These are phyloP conservation scores for Zygothrica quintamaculata DNA, from an alignment of 2,888 invertebrate genomes.

Conservation along the genomic window DNA sequence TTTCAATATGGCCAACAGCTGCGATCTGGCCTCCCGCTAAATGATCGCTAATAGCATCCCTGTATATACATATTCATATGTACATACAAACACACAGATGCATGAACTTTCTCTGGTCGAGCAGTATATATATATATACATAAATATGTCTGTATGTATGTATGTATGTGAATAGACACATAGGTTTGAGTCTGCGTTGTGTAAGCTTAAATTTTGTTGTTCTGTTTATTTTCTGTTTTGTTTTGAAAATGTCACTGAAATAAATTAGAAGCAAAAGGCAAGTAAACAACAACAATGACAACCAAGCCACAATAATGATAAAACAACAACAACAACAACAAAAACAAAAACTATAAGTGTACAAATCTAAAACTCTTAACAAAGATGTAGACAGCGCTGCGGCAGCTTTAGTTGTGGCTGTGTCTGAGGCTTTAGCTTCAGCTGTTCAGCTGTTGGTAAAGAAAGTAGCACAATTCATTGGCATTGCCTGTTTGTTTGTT, in stretches of 20 bases:
- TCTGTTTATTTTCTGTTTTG: no score
- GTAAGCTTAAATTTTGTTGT: constrained; percentile 46
- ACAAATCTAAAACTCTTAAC: constrained; percentile 44
- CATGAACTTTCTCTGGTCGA: constrained; percentile 61
- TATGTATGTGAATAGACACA: not conserved
- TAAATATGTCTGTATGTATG: no score
- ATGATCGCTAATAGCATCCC: constrained; percentile 39
- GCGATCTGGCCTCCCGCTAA: constrained; percentile 46
- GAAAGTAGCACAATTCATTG: constrained; percentile 78
- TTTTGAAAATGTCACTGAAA: constrained; percentile 71
- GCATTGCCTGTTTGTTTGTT: constrained; percentile 50
- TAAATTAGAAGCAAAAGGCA: constrained; percentile 64
- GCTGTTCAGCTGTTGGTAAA: constrained; percentile 56
- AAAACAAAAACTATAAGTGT: no score
- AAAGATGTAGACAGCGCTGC: constrained; percentile 41
- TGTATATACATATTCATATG: constrained; percentile 6
- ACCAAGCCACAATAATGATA: constrained; percentile 36
- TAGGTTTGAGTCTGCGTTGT: constrained; percentile 45
- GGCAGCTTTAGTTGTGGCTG: constrained; percentile 3
- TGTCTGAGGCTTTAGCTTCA: constrained; percentile 11
- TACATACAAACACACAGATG: constrained; percentile 9
- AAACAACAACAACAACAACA: constrained; percentile 34
- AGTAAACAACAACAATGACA: constrained; percentile 16
- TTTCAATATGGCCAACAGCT: constrained; percentile 40
- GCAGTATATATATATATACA: constrained; percentile 6